Base-by-base conservation (phyloP, 2,888 invertebrate genomes). In the Clistopyga incitator region DNA sequence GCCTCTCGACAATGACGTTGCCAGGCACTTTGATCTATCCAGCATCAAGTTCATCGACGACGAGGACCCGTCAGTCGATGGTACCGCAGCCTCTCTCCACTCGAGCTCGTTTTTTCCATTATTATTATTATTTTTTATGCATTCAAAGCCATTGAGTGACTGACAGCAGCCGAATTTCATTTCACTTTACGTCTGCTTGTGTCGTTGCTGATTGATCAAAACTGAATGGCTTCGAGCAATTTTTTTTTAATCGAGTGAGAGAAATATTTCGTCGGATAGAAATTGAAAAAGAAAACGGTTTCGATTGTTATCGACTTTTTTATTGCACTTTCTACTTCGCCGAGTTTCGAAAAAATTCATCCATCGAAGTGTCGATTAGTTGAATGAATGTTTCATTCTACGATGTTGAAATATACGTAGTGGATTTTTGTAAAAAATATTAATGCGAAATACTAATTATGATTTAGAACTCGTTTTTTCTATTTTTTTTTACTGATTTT, bases 21-120 rank as follows among this genome's bases (percentile, higher is more conserved):
- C 85, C 56, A 76, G 83, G 71, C 89, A 90, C 82, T 93, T 93
- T 77, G 92, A 93, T 86, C 85, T 92, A 25, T 91, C 92, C 25
- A 84, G 87, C 54, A 90, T 93, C 85, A 92, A 89, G 86, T 93
- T 88, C 78, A 93, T 93, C 81, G 93, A 93, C 86, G 93, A 92
- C 70, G 92, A 92, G 75, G 92, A 91, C 25, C 79, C 83, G 61
- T 83, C 83, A 15, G 45, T 80, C 76, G 83, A 83, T 52, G 83
- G 83, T 83, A 79, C 52, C 42, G 10, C 42, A 45, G 4, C 6
- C 59, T 61, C 59, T 61, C 59, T 59, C n/a, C 29, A 25, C 25
- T 34, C 38, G 59, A 38, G 15, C 13, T 67, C 18, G 34, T 23
- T 70, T 67, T 61, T 71, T 67, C 56, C 23, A 29, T 52, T 52